A percentile compares a stretch with the other conserved stretches of the same genome.
phyloP scores from a whole-genome alignment of 2,888 invertebrate genomes.

The Heliothis peltigera region DNA sequence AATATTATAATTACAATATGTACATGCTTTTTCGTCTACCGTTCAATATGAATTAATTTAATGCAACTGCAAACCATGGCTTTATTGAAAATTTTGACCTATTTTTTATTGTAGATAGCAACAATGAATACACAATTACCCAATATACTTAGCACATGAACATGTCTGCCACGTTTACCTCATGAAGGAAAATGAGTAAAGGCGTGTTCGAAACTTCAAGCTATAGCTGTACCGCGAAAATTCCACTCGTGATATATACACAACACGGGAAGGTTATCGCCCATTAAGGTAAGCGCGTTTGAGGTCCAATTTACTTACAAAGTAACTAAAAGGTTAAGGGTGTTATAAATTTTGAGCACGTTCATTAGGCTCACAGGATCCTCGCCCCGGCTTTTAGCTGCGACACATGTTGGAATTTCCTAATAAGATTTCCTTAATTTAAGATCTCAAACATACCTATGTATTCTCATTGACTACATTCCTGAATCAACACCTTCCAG shows the following conservation, averaged over 20 bases:
- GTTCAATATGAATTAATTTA: too few relatives aligned
- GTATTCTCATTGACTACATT: constrained; percentile 63
- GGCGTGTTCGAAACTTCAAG: too few relatives aligned
- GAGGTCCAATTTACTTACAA: constrained; percentile 77
- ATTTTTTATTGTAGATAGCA: too few relatives aligned
- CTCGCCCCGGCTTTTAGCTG: constrained; percentile 81
- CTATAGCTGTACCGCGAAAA: background rate
- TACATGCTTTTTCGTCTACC: too few relatives aligned
- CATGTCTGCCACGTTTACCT: too few relatives aligned
- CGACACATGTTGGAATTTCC: constrained; percentile 88
- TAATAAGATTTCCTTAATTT: constrained; percentile 89
- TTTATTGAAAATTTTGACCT: too few relatives aligned
- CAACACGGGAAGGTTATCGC: constrained; percentile 58
- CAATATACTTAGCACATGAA: too few relatives aligned
- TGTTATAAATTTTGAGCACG: constrained; percentile 88
- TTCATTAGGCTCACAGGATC: constrained; percentile 84
- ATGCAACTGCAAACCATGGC: too few relatives aligned
- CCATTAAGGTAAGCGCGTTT: constrained; percentile 70
- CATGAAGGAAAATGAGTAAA: too few relatives aligned
- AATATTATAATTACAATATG: too few relatives aligned
- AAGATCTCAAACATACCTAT: constrained; percentile 73
- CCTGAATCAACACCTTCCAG: constrained; percentile 63
- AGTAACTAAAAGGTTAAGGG: constrained; percentile 84
- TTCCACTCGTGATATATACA: constrained; percentile 16
- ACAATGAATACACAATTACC: too few relatives aligned